Evolutionary conservation across 2,113 vertebrate genomes (phyloP), one percentile per base, ranked within the genome.

Genomic region (Passer montanus): DNA sequence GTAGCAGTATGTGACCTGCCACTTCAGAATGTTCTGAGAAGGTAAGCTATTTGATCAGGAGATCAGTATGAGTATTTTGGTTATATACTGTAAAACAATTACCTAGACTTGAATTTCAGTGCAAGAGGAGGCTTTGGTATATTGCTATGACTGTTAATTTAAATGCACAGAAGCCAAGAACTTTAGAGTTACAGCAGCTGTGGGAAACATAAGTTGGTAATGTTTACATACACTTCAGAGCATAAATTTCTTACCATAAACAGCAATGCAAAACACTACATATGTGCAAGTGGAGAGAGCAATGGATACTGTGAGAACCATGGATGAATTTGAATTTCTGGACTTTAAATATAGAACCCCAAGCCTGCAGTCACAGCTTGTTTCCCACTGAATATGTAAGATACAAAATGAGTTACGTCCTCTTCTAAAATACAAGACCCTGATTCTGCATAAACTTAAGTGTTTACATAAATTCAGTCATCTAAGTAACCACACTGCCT

Each of bases 321-420:
- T 9, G n/a, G 58, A 86, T 96, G 87, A 95, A 86, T 95, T 95
- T 69, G 77, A 93, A 93, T 97, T 96, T 97, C 76, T 93, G 88
- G 87, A 43, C 87, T 84, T 86, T 22, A 91, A 89, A 87, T 93
- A 92, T 73, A 85, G 72, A 95, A 80, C 87, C 68, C 78, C 58
- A 96, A 78, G 59, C 47, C 47, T 93, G 56, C 52, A 55, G 27
- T 95, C 56, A 63, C 86, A 84, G 66, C 74, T 94, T 56, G 69
- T 92, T 90, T 89, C 69, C 86, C 83, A 50, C 53, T 93, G 69
- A 81, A 33, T 92, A 44, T 72, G 19, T 62, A 60, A 84, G 53
- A 30, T 70, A 24, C 13, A 33, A 75, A 89, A 60, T 75, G 26
- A 94, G 33, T 81, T 84, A 72, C 1, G 0, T 78, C 41, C 44